phyloP scores from a whole-genome alignment of 2,797 vertebrate species.

The Acestrorhynchus altus region DNA sequence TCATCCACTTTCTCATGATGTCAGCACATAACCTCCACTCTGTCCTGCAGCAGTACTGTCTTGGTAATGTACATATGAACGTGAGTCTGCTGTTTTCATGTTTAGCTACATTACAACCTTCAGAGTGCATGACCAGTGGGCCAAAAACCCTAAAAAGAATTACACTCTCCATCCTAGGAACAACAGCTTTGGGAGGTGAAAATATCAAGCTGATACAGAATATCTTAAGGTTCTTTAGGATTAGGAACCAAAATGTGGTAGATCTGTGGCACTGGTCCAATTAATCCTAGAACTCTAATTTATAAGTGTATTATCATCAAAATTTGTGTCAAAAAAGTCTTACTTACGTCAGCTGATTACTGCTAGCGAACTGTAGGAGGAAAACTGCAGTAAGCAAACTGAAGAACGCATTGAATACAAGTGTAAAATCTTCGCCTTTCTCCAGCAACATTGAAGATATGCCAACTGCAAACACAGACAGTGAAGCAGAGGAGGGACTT shows the following conservation, averaged over 20 bases:
- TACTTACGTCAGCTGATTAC: slow-evolving; percentile 44
- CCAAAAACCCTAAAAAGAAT: background rate
- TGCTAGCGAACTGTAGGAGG: slow-evolving; percentile 2
- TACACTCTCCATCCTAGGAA: background rate
- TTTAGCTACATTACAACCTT: background rate
- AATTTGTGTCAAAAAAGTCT: background rate
- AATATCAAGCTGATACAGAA: too few relatives aligned
- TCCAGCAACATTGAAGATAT: slow-evolving; percentile 39
- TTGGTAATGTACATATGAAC: background rate
- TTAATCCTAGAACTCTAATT: too few relatives aligned
- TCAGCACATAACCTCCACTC: slow-evolving; percentile 30
- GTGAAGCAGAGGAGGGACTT: slow-evolving; percentile 41
- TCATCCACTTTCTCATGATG: slow-evolving; percentile 52
- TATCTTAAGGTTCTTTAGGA: background rate
- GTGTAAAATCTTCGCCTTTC: slow-evolving; percentile 15
- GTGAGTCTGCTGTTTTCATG: background rate
- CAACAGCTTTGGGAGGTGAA: background rate
- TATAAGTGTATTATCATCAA: background rate
- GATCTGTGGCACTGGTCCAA: background rate
- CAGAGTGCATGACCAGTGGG: background rate
- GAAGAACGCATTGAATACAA: slow-evolving; percentile 4
- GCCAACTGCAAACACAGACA: slow-evolving; percentile 35
- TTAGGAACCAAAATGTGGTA: background rate
- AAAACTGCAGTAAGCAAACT: background rate
- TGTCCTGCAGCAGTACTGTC: background rate